Percentiles rank a stretch among this genome's conserved stretches.
These are phyloP conservation scores for Diplosoma virens DNA, from an alignment of 23 tunicate species.

Conservation along the genomic window DNA sequence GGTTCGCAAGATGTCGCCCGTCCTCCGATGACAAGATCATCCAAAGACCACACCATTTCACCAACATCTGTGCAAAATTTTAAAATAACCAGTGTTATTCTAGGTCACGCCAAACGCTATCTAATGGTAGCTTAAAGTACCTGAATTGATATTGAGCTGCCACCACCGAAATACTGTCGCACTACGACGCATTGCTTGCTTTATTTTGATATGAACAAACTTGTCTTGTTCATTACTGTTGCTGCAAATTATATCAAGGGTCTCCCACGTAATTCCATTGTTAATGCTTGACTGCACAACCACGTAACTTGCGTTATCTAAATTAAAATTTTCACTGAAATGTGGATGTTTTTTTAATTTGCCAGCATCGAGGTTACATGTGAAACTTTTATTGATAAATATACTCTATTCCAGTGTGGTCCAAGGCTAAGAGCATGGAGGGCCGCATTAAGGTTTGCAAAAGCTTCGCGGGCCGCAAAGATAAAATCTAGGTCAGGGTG, in stretches of 20 bases:
- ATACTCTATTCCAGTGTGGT: too few relatives aligned
- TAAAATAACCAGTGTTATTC: not conserved
- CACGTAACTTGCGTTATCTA: not conserved
- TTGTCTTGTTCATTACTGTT: not conserved
- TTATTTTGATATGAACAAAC: conserved; percentile 42
- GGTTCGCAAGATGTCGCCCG: conserved; percentile 27
- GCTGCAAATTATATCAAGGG: conserved; percentile 1
- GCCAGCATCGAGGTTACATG: too few relatives aligned
- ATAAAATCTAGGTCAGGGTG: too few relatives aligned
- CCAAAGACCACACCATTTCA: conserved; percentile 63
- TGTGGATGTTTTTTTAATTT: not conserved
- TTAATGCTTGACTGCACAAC: conserved; percentile 68
- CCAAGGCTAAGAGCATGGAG: too few relatives aligned
- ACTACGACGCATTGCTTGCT: conserved; percentile 1
- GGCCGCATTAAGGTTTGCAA: too few relatives aligned
- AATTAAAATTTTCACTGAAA: not conserved
- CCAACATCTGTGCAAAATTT: conserved; percentile 17
- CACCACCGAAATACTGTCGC: conserved; percentile 51
- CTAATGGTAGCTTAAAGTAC: conserved; percentile 1
- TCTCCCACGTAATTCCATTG: conserved; percentile 85
- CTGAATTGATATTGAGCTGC: conserved; percentile 25
- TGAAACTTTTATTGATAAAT: too few relatives aligned
- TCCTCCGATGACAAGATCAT: conserved; percentile 74
- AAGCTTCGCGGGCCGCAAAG: too few relatives aligned
- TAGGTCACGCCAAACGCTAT: not conserved